phyloP scores from a whole-genome alignment of 1,140 invertebrate species.

The Carposina sasakii region DNA sequence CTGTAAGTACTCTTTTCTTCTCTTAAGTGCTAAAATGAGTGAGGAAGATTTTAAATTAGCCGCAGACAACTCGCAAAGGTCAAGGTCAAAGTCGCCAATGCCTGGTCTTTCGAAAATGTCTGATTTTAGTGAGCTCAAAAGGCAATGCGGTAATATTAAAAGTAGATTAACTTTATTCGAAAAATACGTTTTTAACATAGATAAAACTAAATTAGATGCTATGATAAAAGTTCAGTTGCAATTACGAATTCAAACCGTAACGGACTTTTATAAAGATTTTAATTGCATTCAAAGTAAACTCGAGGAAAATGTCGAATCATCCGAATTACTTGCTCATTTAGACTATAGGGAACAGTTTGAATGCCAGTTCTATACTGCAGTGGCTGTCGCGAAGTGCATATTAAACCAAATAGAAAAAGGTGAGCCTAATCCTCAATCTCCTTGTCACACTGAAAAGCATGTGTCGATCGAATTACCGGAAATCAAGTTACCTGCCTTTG shows the following conservation, averaged over 20 bases:
- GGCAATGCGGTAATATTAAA: not conserved
- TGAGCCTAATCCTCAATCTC: too few relatives aligned
- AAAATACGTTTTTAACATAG: not conserved
- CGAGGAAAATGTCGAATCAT: not conserved
- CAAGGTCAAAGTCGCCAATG: too few relatives aligned
- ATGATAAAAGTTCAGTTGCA: not conserved
- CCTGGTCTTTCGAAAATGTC: too few relatives aligned
- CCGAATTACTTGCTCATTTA: not conserved
- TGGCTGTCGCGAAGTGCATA: not conserved
- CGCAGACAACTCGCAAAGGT: too few relatives aligned
- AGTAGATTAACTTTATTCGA: not conserved
- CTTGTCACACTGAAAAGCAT: too few relatives aligned
- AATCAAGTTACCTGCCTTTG: constrained; percentile 5
- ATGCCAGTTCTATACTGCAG: not conserved
- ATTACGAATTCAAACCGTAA: not conserved
- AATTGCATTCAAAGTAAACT: not conserved
- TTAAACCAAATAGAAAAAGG: not conserved
- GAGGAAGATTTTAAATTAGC: too few relatives aligned
- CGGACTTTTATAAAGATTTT: not conserved
- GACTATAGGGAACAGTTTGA: constrained; percentile 2
- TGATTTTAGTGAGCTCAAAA: not conserved
- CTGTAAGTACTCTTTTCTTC: too few relatives aligned
- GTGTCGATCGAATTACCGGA: constrained; percentile 2
- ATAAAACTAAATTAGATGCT: not conserved
- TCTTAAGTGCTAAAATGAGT: too few relatives aligned